These are phyloP conservation scores for Seriola rivoliana DNA, from an alignment of 2,113 vertebrate species.

Conservation along the genomic window DNA sequence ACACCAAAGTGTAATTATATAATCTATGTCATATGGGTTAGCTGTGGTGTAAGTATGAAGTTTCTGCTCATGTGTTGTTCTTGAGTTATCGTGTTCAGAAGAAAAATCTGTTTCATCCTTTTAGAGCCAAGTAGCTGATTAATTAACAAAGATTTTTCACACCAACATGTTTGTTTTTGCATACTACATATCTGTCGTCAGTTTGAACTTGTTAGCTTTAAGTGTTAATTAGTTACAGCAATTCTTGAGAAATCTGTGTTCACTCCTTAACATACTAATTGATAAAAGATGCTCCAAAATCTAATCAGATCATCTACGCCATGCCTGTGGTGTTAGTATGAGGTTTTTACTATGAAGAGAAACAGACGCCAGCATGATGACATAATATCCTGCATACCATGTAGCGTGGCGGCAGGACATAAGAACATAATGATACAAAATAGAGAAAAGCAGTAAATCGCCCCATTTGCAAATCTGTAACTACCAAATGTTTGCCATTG, in stretches of 20 bases:
- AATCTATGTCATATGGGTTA: background rate
- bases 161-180: background rate
- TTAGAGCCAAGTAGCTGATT: background rate
- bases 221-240: background rate
- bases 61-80: background rate
- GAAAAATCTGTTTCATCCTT: background rate
- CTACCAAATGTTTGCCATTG: conserved; percentile 64
- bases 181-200: background rate
- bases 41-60: background rate
- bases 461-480: conserved; percentile 38
- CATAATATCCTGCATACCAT: background rate
- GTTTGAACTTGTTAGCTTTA: background rate
- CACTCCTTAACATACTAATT: too few species aligned
- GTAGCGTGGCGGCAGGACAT: background rate
- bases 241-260: background rate
- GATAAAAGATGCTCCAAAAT: background rate
- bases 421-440: background rate
- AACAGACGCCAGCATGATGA: background rate
- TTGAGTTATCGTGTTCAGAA: background rate
- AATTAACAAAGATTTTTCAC: background rate
- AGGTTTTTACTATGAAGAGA: background rate
- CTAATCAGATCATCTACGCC: background rate
- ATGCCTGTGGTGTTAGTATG: background rate
- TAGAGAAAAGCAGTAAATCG: conserved; percentile 8
- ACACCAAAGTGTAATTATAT: background rate